phyloP scores from a whole-genome alignment of 2,113 vertebrate genomes.

The Pteropus alecto region DNA sequence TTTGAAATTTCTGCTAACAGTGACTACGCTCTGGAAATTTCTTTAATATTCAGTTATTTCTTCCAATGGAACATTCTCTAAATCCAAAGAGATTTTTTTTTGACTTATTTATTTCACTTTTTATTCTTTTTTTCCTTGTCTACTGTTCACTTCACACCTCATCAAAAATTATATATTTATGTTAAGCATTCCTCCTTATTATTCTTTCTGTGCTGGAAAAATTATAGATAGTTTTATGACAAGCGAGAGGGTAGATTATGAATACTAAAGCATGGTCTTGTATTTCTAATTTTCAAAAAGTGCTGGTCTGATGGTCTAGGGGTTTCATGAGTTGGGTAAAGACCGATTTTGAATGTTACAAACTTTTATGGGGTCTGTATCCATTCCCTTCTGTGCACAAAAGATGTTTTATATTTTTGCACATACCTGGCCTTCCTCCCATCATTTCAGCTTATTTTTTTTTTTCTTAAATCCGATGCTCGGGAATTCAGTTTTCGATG shows the following conservation, averaged over 20 bases:
- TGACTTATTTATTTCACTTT: not conserved
- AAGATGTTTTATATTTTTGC: conserved; percentile 40
- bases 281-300: conserved; percentile 1
- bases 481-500: not conserved
- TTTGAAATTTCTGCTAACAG: not conserved
- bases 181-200: not conserved
- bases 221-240: not conserved
- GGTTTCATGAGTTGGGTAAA: conserved; percentile 10
- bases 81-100: not conserved
- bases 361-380: not conserved
- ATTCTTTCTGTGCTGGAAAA: not conserved
- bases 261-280: not conserved
- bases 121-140: not conserved
- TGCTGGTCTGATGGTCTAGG: not conserved
- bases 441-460: conserved; percentile 49
- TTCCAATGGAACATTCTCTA: not conserved
- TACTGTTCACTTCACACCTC: not conserved
- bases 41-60: not conserved
- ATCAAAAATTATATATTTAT: not conserved
- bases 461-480: conserved; percentile 42
- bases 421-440: conserved; percentile 25
- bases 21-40: not conserved
- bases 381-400: conserved; percentile 39
- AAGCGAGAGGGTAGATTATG: not conserved
- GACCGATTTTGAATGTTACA: conserved; percentile 17